Conservation (phyloP, 2,888 invertebrate genomes). For the Melieria omissa region DNA sequence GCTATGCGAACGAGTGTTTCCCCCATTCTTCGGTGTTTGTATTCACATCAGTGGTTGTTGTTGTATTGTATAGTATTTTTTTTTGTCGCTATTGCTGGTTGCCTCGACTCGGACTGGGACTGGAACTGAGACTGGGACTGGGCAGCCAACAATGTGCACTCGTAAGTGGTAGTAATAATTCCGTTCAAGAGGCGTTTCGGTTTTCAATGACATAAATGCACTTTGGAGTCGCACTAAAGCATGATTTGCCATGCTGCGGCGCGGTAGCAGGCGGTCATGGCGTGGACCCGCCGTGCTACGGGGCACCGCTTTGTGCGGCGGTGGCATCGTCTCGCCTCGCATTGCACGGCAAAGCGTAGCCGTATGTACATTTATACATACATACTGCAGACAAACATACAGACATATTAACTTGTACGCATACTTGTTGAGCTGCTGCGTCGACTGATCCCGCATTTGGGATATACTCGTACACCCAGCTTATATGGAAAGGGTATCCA, state of each 20-base stretch:
- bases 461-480: constrained; percentile 1
- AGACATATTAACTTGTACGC: neutral
- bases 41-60: neutral
- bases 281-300: neutral
- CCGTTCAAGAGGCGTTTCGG: constrained; percentile 61
- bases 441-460: constrained; percentile 13
- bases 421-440: neutral
- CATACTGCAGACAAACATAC: neutral
- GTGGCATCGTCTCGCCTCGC: constrained; percentile 1
- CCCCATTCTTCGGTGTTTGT: too few species aligned
- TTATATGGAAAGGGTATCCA: constrained; percentile 4
- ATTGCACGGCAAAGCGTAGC: neutral
- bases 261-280: neutral
- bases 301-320: neutral
- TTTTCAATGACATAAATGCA: constrained; percentile 61
- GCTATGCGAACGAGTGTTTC: too few species aligned
- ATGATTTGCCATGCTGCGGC: constrained; percentile 4
- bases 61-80: neutral
- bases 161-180: constrained; percentile 63
- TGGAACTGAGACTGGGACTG: neutral
- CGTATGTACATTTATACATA: neutral
- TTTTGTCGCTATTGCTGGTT: neutral
- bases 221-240: constrained; percentile 35
- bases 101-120: neutral
- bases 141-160: constrained; percentile 6